phyloP scores from a whole-genome alignment of 2,888 invertebrate genomes.

The Drosophila koepferae region DNA sequence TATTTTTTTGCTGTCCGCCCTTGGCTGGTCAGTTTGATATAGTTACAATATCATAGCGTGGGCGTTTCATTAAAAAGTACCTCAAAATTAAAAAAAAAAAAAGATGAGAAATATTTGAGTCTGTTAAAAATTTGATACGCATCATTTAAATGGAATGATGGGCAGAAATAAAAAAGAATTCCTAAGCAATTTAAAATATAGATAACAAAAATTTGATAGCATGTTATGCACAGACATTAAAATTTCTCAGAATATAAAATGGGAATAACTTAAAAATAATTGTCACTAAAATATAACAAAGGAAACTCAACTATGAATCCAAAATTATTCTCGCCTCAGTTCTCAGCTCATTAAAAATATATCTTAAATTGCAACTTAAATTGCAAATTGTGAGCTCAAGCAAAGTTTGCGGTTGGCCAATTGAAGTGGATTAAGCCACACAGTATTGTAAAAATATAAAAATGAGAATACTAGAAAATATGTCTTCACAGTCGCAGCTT shows the following conservation, averaged over 20 bases:
- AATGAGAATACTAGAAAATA: conserved; percentile 19
- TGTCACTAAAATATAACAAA: not conserved
- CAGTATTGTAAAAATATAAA: conserved; percentile 14
- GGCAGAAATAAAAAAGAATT: not conserved
- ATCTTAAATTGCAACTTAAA: not conserved
- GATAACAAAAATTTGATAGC: not conserved
- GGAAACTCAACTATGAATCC: too few relatives aligned
- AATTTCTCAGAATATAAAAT: not conserved
- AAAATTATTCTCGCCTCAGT: too few relatives aligned
- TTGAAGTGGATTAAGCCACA: conserved; percentile 17
- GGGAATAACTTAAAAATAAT: not conserved
- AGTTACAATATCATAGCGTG: not conserved
- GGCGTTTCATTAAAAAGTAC: not conserved
- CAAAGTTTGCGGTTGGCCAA: conserved; percentile 12
- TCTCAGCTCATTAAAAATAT: not conserved
- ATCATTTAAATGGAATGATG: not conserved
- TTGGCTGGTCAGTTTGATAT: not conserved
- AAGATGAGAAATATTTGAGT: not conserved
- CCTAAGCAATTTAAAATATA: not conserved
- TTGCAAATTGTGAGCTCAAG: not conserved
- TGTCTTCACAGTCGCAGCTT: conserved; percentile 7
- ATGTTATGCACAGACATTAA: not conserved
- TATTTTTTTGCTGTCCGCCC: not conserved
- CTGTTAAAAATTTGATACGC: not conserved
- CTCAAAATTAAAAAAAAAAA: not conserved